These are phyloP conservation scores for Liolophura sinensis DNA, from an alignment of 1,140 invertebrate species.

Conservation along the genomic window DNA sequence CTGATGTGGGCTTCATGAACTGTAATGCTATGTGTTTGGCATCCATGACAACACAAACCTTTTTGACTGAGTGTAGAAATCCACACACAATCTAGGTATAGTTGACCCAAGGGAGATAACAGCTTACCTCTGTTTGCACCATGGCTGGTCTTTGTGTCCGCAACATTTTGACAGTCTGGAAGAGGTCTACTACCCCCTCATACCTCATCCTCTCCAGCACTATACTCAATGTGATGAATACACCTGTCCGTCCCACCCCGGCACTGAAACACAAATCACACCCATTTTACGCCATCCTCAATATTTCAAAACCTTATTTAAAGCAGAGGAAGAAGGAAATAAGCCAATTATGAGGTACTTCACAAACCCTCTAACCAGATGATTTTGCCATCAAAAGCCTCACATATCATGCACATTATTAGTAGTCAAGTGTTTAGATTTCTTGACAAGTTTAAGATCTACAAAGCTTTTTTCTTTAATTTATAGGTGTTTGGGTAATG, in stretches of 20 bases:
- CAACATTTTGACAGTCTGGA: conserved; percentile 97
- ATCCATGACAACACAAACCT: too few species aligned
- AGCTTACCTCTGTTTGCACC: conserved; percentile 94
- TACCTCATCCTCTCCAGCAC: conserved; percentile 99
- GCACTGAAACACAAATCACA: conserved; percentile 44
- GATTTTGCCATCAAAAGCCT: too few species aligned
- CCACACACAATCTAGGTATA: too few species aligned
- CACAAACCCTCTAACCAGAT: neutral
- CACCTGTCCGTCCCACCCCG: conserved; percentile 85
- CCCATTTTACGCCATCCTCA: neutral
- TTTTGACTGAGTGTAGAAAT: too few species aligned
- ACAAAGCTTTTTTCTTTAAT: too few species aligned
- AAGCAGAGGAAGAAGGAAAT: neutral
- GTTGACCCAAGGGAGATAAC: neutral
- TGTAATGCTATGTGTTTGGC: too few species aligned
- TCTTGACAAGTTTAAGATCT: too few species aligned
- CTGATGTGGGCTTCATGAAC: too few species aligned
- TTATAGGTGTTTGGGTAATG: too few species aligned
- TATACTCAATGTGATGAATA: conserved; percentile 97
- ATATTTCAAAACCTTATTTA: too few species aligned
- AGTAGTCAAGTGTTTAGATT: too few species aligned
- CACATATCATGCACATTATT: too few species aligned
- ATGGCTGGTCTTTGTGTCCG: conserved; percentile 97
- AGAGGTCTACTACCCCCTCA: conserved; percentile 98
- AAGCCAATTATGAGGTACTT: neutral